phyloP scores from a whole-genome alignment of 2,797 vertebrate species.

The Cirrhinus mrigala region DNA sequence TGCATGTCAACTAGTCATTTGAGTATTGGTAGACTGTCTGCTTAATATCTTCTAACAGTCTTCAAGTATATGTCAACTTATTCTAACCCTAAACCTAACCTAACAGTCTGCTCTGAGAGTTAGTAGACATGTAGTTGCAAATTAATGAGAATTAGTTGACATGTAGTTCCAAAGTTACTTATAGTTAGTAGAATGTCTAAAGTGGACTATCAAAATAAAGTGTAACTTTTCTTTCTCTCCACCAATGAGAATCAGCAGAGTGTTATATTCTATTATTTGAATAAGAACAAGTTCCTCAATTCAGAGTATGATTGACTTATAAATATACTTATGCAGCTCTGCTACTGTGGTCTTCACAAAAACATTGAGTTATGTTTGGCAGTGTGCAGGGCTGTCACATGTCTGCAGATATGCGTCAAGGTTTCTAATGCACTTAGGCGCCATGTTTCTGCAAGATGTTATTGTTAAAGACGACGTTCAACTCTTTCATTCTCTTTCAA shows the following conservation, averaged over 20 bases:
- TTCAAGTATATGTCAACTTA: too few species aligned
- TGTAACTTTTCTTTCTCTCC: neutral
- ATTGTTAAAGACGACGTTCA: neutral
- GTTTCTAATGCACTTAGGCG: neutral
- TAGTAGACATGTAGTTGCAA: too few species aligned
- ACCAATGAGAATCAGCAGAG: neutral
- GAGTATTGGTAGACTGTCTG: too few species aligned
- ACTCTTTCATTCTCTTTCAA: constrained; percentile 55
- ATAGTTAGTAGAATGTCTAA: too few species aligned
- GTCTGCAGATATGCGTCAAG: neutral
- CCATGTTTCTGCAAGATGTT: neutral
- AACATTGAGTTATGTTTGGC: neutral
- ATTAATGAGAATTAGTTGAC: too few species aligned
- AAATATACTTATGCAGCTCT: neutral
- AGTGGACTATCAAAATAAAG: too few species aligned
- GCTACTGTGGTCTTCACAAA: neutral
- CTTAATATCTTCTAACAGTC: too few species aligned
- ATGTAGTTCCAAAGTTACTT: too few species aligned
- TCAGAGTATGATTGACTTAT: neutral
- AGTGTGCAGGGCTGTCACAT: neutral
- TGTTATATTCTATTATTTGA: neutral
- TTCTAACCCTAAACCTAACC: too few species aligned
- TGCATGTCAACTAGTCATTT: too few species aligned
- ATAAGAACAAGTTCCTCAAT: neutral
- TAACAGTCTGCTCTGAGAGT: too few species aligned